Percentiles rank a stretch among this genome's conserved stretches.
phyloP scores from a whole-genome alignment of 1,140 invertebrate species.

The Heliothis virescens region DNA sequence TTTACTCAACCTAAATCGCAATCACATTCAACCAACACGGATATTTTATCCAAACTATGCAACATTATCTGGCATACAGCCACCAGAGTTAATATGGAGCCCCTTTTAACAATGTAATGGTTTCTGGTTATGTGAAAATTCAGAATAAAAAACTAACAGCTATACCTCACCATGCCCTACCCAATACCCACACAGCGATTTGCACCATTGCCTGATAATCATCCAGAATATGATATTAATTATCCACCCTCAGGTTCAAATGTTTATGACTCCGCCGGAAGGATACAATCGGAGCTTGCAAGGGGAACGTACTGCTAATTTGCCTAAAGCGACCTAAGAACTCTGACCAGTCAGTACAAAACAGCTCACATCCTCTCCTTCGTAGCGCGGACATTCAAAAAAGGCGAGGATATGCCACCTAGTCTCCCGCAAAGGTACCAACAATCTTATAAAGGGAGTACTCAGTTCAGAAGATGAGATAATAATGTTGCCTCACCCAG shows the following conservation, averaged over 20 bases:
- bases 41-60: slow-evolving; percentile 73
- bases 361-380: slow-evolving; percentile 80
- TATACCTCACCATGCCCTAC: slow-evolving; percentile 67
- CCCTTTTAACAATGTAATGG: slow-evolving; percentile 71
- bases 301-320: neutral
- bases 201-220: slow-evolving; percentile 59
- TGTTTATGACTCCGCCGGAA: slow-evolving; percentile 11
- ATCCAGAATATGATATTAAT: slow-evolving; percentile 59
- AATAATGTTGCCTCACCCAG: slow-evolving; percentile 69
- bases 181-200: slow-evolving; percentile 60
- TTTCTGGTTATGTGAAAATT: slow-evolving; percentile 70
- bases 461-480: slow-evolving; percentile 84
- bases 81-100: slow-evolving; percentile 60
- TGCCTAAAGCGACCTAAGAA: slow-evolving; percentile 75
- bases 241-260: slow-evolving; percentile 51
- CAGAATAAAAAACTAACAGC: too few species aligned
- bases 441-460: slow-evolving; percentile 82
- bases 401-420: too few species aligned
- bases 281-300: neutral
- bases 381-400: slow-evolving; percentile 75
- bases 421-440: slow-evolving; percentile 66
- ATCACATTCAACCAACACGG: slow-evolving; percentile 60
- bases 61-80: slow-evolving; percentile 57
- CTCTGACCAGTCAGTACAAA: slow-evolving; percentile 74
- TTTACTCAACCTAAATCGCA: slow-evolving; percentile 77